Evolutionary conservation across 2,113 vertebrate genomes (phyloP), one percentile per base, ranked within the genome.

Genomic region (Grallaria varia): DNA sequence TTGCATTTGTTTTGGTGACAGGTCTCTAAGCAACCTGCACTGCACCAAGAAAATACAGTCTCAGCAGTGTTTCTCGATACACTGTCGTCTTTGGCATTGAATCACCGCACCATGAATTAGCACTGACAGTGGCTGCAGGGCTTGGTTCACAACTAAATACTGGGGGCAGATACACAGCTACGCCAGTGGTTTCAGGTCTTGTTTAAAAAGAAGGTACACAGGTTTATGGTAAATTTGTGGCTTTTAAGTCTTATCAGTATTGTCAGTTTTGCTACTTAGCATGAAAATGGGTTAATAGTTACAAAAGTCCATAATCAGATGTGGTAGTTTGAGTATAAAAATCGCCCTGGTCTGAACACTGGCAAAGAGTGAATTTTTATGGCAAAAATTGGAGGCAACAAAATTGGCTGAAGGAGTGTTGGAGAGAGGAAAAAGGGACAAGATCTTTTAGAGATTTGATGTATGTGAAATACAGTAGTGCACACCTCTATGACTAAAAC

Each of bases 1-100:
- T 84, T 6, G 4, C 73, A 84, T 97, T 97, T 98, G 97, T 98
- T 98, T 95, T 97, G 95, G 78, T 96, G 96, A 77, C 55, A 53
- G 14, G 97, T 98, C 49, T 55, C 98, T 93, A 94, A 73, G 98
- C 88, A 97, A 98, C 97, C 60, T 79, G 56, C 16, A 37, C 66
- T 52, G 59, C 84, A 31, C 8, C 1, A 3, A 25, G 66, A 78
- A 84, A 94, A 78, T 21, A 91, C 64, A 64, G 13, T 55, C 90
- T 84, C 80, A 72, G 71, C 64, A 84, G 71, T 33, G 50, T 52
- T 69, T 39, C 72, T 80, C 1, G 1, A 22, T 60, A 45, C 72
- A 63, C 45, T 37, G 3, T 39, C 10, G 20, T 93, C 50, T 88
- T 52, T 53, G 42, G 47, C 2, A 0, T 28, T 37, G 59, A 93